Percentiles rank a stretch among this genome's conserved stretches.
phyloP scores from a whole-genome alignment of 2,797 vertebrate species.

The Chanos chanos region DNA sequence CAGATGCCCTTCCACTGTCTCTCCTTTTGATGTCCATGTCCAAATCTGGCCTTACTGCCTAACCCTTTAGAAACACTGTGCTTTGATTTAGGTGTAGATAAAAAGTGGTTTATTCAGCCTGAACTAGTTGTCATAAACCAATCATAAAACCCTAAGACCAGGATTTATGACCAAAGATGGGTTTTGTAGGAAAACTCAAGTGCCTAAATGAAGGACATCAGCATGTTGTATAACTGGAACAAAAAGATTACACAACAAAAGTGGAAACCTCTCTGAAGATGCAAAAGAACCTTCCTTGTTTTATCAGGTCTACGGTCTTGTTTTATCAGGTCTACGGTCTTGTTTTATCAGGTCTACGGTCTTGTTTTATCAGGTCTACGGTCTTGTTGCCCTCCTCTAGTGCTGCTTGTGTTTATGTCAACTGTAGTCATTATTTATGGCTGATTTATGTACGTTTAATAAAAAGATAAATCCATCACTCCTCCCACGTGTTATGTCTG shows the following conservation, averaged over 20 bases:
- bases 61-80: slow-evolving; percentile 47
- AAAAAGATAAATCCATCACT: slow-evolving; percentile 26
- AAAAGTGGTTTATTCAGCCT: slow-evolving; percentile 25
- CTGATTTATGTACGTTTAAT: slow-evolving; percentile 48
- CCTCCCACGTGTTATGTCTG: neutral
- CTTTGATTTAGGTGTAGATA: slow-evolving; percentile 31
- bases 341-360: slow-evolving; percentile 26
- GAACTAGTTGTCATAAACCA: slow-evolving; percentile 16
- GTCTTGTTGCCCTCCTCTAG: slow-evolving; percentile 39
- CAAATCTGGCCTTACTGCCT: slow-evolving; percentile 32
- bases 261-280: neutral
- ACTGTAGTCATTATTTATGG: slow-evolving; percentile 45
- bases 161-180: slow-evolving; percentile 74
- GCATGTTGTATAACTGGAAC: slow-evolving; percentile 54
- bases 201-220: slow-evolving; percentile 74
- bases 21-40: slow-evolving; percentile 27
- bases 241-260: slow-evolving; percentile 1
- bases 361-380: slow-evolving; percentile 41
- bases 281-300: slow-evolving; percentile 5
- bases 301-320: slow-evolving; percentile 28
- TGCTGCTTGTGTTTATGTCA: slow-evolving; percentile 46
- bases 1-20: slow-evolving; percentile 26
- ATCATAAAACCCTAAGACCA: slow-evolving; percentile 38
- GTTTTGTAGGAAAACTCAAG: slow-evolving; percentile 70
- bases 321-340: slow-evolving; percentile 24